Percentiles rank a stretch among this genome's conserved stretches.
Evolutionary conservation across 2,888 invertebrate genomes (phyloP).

Genomic region (Nemotelus nigrinus): DNA sequence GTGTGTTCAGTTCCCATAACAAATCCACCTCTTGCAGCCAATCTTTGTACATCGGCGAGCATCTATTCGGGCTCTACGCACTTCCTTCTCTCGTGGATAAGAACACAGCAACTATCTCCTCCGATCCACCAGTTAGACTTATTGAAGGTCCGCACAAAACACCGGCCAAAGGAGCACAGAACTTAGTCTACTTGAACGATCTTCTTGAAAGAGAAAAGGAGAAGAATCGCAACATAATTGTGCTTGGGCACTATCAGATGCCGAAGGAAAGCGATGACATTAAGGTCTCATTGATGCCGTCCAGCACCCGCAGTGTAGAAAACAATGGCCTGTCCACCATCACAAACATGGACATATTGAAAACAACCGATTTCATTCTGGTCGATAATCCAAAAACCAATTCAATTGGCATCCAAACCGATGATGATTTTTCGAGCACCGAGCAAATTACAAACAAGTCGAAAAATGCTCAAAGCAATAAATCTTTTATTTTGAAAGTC

Average conservation of each 20-base stretch:
- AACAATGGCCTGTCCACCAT: conserved; percentile 61
- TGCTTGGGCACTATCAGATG: conserved; percentile 76
- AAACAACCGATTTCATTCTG: conserved; percentile 50
- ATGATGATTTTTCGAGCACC: conserved; percentile 61
- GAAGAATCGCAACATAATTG: conserved; percentile 57
- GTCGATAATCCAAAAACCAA: conserved; percentile 54
- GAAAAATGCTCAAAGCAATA: conserved; percentile 63
- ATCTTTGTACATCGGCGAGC: conserved; percentile 92
- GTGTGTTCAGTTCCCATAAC: conserved; percentile 6
- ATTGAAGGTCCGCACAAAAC: conserved; percentile 76
- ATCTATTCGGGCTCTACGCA: conserved; percentile 86
- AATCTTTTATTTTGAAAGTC: conserved; percentile 53
- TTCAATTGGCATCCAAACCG: conserved; percentile 71
- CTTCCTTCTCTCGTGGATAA: conserved; percentile 92
- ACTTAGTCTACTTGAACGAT: conserved; percentile 67
- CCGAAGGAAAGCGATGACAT: conserved; percentile 69
- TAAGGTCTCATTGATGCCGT: conserved; percentile 60
- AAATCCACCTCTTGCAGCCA: conserved; percentile 70
- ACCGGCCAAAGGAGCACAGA: conserved; percentile 57
- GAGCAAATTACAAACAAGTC: conserved; percentile 58
- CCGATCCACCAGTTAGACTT: conserved; percentile 76
- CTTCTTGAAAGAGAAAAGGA: conserved; percentile 59
- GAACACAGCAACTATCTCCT: conserved; percentile 82
- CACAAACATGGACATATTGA: conserved; percentile 53
- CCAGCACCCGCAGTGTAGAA: conserved; percentile 47